phyloP scores from a whole-genome alignment of 2,113 vertebrate species.

The Phylloscopus trochiloides region DNA sequence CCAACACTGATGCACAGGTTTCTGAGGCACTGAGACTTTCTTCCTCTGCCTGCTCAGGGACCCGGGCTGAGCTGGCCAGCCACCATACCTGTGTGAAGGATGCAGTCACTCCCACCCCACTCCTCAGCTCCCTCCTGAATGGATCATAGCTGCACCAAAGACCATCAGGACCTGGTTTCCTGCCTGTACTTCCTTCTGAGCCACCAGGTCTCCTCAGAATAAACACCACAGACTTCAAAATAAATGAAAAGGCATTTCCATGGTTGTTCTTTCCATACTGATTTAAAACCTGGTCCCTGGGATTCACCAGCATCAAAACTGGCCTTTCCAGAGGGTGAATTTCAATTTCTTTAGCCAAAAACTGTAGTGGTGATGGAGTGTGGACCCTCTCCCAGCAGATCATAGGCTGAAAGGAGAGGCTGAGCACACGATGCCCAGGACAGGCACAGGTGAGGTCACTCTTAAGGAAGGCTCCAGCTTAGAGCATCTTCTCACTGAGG shows the following conservation, averaged over 20 bases:
- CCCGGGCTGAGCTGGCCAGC: not conserved
- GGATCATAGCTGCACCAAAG: not conserved
- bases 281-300: not conserved
- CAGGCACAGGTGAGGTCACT: not conserved
- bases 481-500: not conserved
- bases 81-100: not conserved
- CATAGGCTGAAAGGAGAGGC: not conserved
- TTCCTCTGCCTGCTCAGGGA: not conserved
- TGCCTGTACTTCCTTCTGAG: not conserved
- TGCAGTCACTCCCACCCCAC: not conserved
- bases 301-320: not conserved
- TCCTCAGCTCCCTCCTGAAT: not conserved
- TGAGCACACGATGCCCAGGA: rapidly evolving
- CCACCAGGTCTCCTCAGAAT: not conserved
- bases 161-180: not conserved
- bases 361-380: not conserved
- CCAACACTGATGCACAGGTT: not conserved
- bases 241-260: not conserved
- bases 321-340: not conserved
- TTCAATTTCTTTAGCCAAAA: not conserved
- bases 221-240: not conserved
- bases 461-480: not conserved
- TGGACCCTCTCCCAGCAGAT: not conserved
- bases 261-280: rapidly evolving
- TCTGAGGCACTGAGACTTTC: not conserved